Evolutionary conservation across 2,888 invertebrate species (phyloP), one percentile per base, ranked within the genome.

Genomic region (Mystacides longicornis): DNA sequence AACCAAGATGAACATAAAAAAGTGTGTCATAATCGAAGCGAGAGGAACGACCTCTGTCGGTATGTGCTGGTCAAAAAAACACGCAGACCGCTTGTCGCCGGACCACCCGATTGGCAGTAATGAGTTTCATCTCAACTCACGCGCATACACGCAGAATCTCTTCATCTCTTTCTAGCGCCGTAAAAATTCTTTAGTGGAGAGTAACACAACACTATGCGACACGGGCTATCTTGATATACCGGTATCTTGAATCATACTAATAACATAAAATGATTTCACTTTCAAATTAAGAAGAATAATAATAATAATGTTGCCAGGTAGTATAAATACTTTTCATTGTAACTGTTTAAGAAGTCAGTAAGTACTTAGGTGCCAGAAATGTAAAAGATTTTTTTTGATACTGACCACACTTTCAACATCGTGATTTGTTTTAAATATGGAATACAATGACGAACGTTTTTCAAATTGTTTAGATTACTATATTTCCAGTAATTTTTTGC

Each of bases 51-150:
- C 14, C 37, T 37, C 37, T 37, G 14, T n/a, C n/a, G n/a, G n/a
- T n/a, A n/a, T n/a, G n/a, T 37, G 16, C 16, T 37, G 16, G 37
- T 37, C 3, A 37, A 37, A 37, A 37, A n/a, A n/a, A n/a, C n/a
- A n/a, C n/a, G 16, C 37, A 37, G 37, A 37, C 37, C 37, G 37
- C 37, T 37, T 37, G 37, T 37, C 37, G 37, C 37, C 37, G 37
- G 37, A 37, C 37, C 37, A 37, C 37, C 37, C 37, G 37, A 37
- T 37, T 37, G 16, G 37, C 14, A 3, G 37, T 37, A 7, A 7
- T 37, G 3, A 14, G 14, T 7, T 27, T 7, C 27, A 27, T 27
- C 5, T 5, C 27, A 27, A 27, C 27, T 7, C 16, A 37, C 4
- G 4, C 14, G 37, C n/a, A n/a, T 37, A 14, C 37, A 37, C 37